Evolutionary conservation across 2,797 vertebrate species (phyloP).

Genomic region (Anguilla megastoma): DNA sequence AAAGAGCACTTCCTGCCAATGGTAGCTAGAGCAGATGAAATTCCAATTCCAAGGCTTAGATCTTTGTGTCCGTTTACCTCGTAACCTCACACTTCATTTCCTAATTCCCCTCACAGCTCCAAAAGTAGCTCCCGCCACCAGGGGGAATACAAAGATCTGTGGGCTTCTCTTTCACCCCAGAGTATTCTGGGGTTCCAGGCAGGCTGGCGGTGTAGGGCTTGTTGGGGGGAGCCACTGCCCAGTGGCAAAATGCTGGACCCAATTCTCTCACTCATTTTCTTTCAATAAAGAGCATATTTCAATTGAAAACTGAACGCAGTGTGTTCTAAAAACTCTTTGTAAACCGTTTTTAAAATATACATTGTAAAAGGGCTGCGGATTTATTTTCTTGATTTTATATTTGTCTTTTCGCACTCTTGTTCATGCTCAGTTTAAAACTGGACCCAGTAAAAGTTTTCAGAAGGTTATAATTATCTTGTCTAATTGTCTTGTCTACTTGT

Average conservation of each 20-base stretch:
- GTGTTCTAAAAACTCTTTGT: not conserved
- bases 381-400: not conserved
- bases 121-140: slow-evolving; percentile 14
- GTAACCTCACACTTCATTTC: slow-evolving; percentile 32
- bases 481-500: slow-evolving; percentile 13
- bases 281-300: not conserved
- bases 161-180: slow-evolving; percentile 34
- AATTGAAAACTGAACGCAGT: not conserved
- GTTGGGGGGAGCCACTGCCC: not conserved
- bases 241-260: not conserved
- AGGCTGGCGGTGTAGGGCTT: slow-evolving; percentile 26
- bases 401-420: not conserved
- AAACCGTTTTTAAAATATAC: not conserved
- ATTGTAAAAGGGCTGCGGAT: not conserved
- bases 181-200: slow-evolving; percentile 31
- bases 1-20: slow-evolving; percentile 35
- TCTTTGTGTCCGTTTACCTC: slow-evolving; percentile 20
- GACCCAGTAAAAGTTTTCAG: not conserved
- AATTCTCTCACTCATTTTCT: not conserved
- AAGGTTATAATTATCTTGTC: not conserved
- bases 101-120: slow-evolving; percentile 23
- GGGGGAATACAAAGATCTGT: slow-evolving; percentile 30
- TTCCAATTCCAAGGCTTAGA: slow-evolving; percentile 31
- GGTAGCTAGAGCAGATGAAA: slow-evolving; percentile 33
- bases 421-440: not conserved